Conservation (phyloP, 2,797 vertebrate species). For the Phataginus tricuspis region DNA sequence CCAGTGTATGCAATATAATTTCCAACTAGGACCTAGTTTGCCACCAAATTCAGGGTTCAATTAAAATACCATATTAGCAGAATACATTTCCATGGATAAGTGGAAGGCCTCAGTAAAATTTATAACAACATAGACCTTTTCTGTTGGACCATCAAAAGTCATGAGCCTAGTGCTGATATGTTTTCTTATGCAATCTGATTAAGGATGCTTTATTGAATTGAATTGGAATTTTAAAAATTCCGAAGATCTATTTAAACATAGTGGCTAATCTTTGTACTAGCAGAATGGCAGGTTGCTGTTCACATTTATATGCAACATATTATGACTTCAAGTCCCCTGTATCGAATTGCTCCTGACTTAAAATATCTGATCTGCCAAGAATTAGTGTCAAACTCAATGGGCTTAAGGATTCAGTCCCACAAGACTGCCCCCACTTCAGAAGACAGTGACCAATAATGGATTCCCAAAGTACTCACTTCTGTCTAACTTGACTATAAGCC, state of each 20-base stretch:
- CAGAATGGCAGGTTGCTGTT: not conserved
- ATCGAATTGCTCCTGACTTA: not conserved
- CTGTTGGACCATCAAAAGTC: not conserved
- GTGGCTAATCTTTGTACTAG: not conserved
- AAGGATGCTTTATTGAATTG: not conserved
- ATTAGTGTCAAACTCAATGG: not conserved
- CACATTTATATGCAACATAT: not conserved
- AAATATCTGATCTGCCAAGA: not conserved
- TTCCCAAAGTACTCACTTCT: not conserved
- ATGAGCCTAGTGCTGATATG: not conserved
- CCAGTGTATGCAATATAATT: not conserved
- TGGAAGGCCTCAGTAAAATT: not conserved
- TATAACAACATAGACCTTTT: not conserved
- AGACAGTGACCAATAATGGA: not conserved
- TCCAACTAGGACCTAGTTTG: not conserved
- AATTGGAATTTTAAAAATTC: not conserved
- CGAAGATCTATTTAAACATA: not conserved
- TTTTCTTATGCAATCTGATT: not conserved
- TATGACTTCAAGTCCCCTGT: not conserved
- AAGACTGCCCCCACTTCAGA: not conserved
- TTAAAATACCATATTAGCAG: not conserved
- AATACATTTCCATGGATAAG: not conserved
- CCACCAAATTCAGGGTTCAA: not conserved
- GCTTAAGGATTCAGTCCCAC: not conserved
- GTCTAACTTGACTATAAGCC: not conserved